phyloP scores from a whole-genome alignment of 2,113 vertebrate species.

The Indri indri region DNA sequence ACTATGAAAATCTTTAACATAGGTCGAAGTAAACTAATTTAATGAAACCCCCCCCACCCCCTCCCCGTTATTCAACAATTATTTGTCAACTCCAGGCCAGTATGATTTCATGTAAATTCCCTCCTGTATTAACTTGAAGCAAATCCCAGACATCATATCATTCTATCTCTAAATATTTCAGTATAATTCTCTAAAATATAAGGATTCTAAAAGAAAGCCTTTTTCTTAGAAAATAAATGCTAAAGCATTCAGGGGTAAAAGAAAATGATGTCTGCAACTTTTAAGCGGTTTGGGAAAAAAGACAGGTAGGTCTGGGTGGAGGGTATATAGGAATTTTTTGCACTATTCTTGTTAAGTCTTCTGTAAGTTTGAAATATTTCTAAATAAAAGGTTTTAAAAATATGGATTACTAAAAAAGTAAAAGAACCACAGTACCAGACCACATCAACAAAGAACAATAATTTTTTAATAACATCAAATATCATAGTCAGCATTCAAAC shows the following conservation, averaged over 20 bases:
- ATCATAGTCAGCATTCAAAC: conserved; percentile 2
- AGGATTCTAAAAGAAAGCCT: not conserved
- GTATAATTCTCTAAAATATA: conserved; percentile 13
- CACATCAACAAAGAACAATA: not conserved
- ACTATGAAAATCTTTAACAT: conserved; percentile 15
- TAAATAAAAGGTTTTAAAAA: conserved; percentile 10
- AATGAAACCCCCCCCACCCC: not conserved
- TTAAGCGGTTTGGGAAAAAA: not conserved
- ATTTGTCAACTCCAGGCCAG: not conserved
- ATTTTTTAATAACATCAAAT: not conserved
- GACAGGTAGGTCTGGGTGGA: not conserved
- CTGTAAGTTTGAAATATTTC: conserved; percentile 18
- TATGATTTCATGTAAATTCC: not conserved
- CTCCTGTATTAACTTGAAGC: not conserved
- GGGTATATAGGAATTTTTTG: not conserved
- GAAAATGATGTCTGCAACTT: not conserved
- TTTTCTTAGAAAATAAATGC: conserved; percentile 18
- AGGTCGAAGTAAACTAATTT: not conserved
- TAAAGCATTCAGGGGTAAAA: not conserved
- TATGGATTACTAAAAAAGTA: not conserved
- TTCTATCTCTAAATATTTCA: conserved; percentile 7
- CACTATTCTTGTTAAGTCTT: conserved; percentile 11
- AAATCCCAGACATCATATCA: not conserved
- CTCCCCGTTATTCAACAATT: not conserved
- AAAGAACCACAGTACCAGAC: not conserved